Evolutionary conservation across 2,113 vertebrate species (phyloP).

Genomic region (Bagarius yarrelli): DNA sequence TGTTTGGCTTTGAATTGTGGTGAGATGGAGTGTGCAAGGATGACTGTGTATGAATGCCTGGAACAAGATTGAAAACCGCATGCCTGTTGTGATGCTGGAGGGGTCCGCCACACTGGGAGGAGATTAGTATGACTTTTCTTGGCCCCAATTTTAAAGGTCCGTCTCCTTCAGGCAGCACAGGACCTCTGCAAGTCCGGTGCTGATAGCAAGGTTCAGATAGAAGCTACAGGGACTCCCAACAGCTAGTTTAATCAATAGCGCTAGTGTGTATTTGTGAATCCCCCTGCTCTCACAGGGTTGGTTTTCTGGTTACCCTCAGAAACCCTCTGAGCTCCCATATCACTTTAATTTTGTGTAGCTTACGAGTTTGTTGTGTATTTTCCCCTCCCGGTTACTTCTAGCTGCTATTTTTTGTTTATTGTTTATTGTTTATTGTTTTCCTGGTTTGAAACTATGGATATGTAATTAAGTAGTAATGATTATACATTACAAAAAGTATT

Average conservation of each 20-base stretch:
- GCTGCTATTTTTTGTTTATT: slow-evolving; percentile 5
- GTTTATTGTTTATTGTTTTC: not conserved
- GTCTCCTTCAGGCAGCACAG: slow-evolving; percentile 18
- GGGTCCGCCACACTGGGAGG: slow-evolving; percentile 26
- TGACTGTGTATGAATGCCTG: slow-evolving; percentile 4
- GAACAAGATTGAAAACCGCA: not conserved
- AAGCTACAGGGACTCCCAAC: slow-evolving; percentile 21
- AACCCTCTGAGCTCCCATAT: slow-evolving; percentile 17
- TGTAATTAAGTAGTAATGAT: no score
- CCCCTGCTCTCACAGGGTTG: not conserved
- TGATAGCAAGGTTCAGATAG: slow-evolving; percentile 38
- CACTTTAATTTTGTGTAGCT: slow-evolving; percentile 31
- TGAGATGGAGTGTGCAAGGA: slow-evolving; percentile 5
- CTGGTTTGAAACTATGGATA: not conserved
- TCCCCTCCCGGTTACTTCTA: slow-evolving; percentile 6
- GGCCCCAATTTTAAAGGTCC: slow-evolving; percentile 44
- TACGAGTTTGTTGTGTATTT: not conserved
- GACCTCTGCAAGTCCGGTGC: slow-evolving; percentile 35
- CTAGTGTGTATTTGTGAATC: slow-evolving; percentile 36
- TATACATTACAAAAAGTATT: no score
- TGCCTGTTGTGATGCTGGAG: slow-evolving; percentile 24
- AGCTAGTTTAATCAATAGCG: slow-evolving; percentile 49
- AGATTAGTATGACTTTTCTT: slow-evolving; percentile 44
- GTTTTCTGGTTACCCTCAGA: slow-evolving; percentile 25
- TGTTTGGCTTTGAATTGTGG: not conserved